These are phyloP conservation scores for Rhombomys opimus DNA, from an alignment of 2,113 vertebrate species.

Conservation along the genomic window DNA sequence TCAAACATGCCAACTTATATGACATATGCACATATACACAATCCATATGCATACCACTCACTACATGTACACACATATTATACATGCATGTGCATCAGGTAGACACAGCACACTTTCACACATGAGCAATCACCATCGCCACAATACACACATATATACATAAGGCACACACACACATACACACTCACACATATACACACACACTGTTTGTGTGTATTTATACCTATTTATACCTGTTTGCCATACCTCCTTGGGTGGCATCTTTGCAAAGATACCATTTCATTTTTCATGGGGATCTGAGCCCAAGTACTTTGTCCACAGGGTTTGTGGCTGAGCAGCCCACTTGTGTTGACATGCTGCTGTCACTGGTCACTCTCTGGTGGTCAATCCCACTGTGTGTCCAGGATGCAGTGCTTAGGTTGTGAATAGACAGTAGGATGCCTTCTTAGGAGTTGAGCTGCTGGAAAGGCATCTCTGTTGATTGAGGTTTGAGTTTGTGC, in stretches of 20 bases:
- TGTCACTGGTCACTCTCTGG: neutral
- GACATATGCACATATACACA: neutral
- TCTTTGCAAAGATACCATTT: neutral
- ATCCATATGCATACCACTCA: too few relatives aligned
- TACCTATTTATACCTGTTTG: neutral
- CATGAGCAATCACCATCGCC: neutral
- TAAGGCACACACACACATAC: neutral
- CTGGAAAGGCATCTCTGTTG: neutral
- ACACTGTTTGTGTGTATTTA: neutral
- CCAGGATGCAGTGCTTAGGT: neutral
- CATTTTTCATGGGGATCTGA: neutral
- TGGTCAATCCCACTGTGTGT: neutral
- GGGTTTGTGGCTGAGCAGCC: neutral
- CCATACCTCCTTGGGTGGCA: neutral
- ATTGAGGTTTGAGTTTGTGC: neutral
- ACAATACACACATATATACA: neutral
- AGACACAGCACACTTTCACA: neutral
- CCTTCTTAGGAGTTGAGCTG: neutral
- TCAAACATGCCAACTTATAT: neutral
- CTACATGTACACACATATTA: too few relatives aligned
- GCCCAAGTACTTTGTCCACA: neutral
- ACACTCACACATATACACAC: neutral
- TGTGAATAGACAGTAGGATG: neutral
- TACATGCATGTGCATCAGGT: neutral
- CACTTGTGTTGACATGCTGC: neutral